Percentiles rank a stretch among this genome's conserved stretches.
phyloP scores from a whole-genome alignment of 2,888 invertebrate genomes.

The Acanthosepion esculentum region DNA sequence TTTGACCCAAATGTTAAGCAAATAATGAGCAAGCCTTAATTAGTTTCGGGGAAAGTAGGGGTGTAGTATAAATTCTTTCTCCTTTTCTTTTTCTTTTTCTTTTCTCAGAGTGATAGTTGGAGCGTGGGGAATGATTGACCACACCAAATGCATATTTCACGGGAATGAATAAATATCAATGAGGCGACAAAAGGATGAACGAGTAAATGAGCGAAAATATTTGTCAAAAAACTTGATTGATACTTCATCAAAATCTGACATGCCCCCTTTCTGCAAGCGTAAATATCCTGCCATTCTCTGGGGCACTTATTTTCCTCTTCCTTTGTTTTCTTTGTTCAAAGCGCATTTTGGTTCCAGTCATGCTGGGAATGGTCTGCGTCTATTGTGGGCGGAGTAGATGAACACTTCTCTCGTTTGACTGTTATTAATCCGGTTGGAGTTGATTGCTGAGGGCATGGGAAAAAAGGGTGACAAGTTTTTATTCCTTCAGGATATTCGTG shows the following conservation, averaged over 20 bases:
- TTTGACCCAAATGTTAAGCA: not conserved
- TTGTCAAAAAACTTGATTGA: constrained; percentile 33
- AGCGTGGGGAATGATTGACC: not conserved
- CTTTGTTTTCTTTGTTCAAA: not conserved
- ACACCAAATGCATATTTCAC: not conserved
- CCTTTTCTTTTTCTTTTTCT: not conserved
- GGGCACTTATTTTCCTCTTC: not conserved
- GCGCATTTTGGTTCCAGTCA: not conserved
- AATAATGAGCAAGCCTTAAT: not conserved
- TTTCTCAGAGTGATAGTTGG: not conserved
- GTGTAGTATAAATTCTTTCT: not conserved
- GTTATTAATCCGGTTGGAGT: not conserved
- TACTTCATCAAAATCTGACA: not conserved
- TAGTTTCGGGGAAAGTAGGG: not conserved
- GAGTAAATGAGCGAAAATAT: not conserved
- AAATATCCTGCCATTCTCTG: not conserved
- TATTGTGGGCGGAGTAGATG: not conserved
- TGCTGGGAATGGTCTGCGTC: not conserved
- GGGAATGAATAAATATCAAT: not conserved
- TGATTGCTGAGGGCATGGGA: not conserved
- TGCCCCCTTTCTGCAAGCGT: not conserved
- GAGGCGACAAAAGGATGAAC: not conserved
- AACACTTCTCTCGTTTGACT: not conserved
- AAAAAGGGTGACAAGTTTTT: not conserved
- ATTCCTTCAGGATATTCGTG: not conserved